phyloP scores from a whole-genome alignment of 2,113 vertebrate species.

The Panthera uncia region DNA sequence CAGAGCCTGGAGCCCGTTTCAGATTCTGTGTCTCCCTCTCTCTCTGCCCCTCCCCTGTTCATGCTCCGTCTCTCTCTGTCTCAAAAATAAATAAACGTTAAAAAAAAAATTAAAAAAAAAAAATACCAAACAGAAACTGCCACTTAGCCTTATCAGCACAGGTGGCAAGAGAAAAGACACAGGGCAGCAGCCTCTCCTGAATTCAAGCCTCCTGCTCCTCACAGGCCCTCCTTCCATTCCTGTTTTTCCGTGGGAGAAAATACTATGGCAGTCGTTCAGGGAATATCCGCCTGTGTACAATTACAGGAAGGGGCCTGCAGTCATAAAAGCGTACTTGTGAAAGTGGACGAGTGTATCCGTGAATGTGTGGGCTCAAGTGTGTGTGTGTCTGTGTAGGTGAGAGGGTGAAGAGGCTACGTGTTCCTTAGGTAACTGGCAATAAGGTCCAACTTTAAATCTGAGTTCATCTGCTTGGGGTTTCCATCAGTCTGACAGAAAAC shows the following conservation, averaged over 20 bases:
- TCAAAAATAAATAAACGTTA: no score
- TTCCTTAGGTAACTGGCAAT: not conserved
- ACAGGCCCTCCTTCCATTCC: not conserved
- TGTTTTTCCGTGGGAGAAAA: not conserved
- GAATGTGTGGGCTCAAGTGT: not conserved
- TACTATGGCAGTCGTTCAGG: not conserved
- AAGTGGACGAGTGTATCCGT: not conserved
- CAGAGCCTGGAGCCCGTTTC: no score
- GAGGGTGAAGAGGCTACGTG: not conserved
- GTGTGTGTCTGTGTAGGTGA: accelerated
- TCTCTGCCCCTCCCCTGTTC: no score
- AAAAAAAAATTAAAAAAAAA: not conserved
- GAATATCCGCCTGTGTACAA: not conserved
- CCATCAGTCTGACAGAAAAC: not conserved
- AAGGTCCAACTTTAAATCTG: not conserved
- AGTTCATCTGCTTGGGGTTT: not conserved
- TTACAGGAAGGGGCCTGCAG: not conserved
- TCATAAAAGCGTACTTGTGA: not conserved
- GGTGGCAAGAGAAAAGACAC: not conserved
- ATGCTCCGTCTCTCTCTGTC: no score
- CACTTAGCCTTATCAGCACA: not conserved
- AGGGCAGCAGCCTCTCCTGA: accelerated
- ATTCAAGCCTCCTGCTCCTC: not conserved
- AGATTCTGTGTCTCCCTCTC: no score
- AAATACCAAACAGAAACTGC: not conserved